A percentile compares a stretch with the other conserved stretches of the same genome.
These are phyloP conservation scores for Pseudococcus jackbeardsleyi DNA, from an alignment of 2,888 invertebrate species.

Conservation along the genomic window DNA sequence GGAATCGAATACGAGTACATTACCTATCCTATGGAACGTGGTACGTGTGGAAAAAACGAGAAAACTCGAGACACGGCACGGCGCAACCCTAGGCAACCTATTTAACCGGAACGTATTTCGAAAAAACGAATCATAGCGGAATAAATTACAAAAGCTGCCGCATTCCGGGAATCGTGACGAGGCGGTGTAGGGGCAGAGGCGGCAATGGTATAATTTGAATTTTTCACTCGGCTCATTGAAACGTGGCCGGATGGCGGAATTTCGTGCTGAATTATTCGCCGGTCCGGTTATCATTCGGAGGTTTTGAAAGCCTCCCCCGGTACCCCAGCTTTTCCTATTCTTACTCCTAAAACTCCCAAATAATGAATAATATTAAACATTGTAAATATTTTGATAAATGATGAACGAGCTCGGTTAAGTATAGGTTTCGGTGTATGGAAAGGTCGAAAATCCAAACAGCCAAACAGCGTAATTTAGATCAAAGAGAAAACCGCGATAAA, in stretches of 20 bases:
- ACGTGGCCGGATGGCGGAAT: slow-evolving; percentile 12
- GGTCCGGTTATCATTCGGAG: slow-evolving; percentile 19
- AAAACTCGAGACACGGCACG: not conserved
- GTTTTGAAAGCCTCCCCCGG: not conserved
- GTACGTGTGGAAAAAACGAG: not conserved
- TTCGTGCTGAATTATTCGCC: slow-evolving; percentile 36
- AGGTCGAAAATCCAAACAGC: not conserved
- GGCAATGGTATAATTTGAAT: slow-evolving; percentile 14
- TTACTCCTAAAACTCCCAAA: not conserved
- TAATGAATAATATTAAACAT: slow-evolving; percentile 4
- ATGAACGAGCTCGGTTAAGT: not conserved
- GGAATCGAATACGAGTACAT: not conserved
- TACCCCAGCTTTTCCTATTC: not conserved
- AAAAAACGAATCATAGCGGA: slow-evolving; percentile 20
- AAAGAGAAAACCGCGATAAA: slow-evolving; percentile 10
- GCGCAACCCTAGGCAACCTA: slow-evolving; percentile 5
- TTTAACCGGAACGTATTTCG: slow-evolving; percentile 18
- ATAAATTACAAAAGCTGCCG: slow-evolving; percentile 40
- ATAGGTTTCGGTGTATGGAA: not conserved
- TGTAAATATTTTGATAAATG: slow-evolving; percentile 51
- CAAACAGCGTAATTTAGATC: not conserved
- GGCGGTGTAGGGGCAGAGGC: not conserved
- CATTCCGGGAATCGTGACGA: not conserved
- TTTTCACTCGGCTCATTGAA: slow-evolving; percentile 24
- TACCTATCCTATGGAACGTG: too few relatives aligned